A percentile compares a stretch with the other conserved stretches of the same genome.
phyloP scores from a whole-genome alignment of 2,888 invertebrate species.

The Argyra leucocephala region DNA sequence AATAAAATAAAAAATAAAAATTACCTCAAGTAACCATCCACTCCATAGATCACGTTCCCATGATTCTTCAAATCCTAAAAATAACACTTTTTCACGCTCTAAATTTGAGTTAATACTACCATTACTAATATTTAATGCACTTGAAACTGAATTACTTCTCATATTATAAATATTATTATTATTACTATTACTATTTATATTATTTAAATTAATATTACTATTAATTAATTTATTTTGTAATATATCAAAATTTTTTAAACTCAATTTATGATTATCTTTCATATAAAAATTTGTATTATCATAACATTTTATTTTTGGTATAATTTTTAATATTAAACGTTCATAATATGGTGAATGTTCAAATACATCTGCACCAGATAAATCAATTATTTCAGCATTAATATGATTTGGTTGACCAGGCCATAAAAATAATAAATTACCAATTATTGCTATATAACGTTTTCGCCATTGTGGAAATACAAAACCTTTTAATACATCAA shows the following conservation, averaged over 20 bases:
- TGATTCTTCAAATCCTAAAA: conserved; percentile 55
- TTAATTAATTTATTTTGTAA: not conserved
- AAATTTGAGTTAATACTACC: conserved; percentile 32
- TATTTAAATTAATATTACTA: not conserved
- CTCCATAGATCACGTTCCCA: conserved; percentile 61
- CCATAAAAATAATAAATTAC: conserved; percentile 52
- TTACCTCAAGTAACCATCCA: conserved; percentile 55
- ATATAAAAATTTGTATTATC: conserved; percentile 23
- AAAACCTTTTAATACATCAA: conserved; percentile 54
- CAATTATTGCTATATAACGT: conserved; percentile 51
- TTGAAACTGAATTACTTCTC: conserved; percentile 43
- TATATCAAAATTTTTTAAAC: conserved; percentile 21
- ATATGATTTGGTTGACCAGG: conserved; percentile 36
- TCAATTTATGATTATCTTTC: conserved; percentile 23
- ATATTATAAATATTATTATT: conserved; percentile 43
- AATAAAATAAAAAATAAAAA: conserved; percentile 20
- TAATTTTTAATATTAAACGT: conserved; percentile 43
- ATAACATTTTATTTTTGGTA: conserved; percentile 31
- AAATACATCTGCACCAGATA: conserved; percentile 27
- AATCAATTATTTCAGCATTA: conserved; percentile 28
- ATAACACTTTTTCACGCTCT: conserved; percentile 48
- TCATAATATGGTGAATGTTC: conserved; percentile 30
- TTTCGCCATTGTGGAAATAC: conserved; percentile 61
- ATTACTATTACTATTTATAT: not conserved
- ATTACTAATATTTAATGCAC: conserved; percentile 22